Percentiles rank a stretch among this genome's conserved stretches.
Evolutionary conservation across 2,888 invertebrate genomes (phyloP).

Genomic region (Diabrotica balteata): DNA sequence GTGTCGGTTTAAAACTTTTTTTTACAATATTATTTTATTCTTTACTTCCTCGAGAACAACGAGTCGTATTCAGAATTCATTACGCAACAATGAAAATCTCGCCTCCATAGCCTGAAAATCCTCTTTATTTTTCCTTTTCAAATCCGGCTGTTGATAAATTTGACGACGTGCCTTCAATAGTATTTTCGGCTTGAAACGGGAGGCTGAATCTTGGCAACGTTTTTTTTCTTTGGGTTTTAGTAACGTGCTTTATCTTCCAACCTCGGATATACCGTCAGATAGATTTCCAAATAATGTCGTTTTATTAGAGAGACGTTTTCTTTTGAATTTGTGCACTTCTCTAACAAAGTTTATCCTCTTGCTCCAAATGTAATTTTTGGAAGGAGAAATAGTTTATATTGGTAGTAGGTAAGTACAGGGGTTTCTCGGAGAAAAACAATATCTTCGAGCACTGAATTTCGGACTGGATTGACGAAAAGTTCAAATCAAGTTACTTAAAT

Average conservation of each 20-base stretch:
- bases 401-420: no score
- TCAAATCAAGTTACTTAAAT: no score
- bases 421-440: no score
- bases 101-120: conserved; percentile 25
- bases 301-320: conserved; percentile 22
- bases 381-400: not conserved
- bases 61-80: conserved; percentile 22
- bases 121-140: conserved; percentile 34
- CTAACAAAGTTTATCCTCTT: not conserved
- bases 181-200: conserved; percentile 22
- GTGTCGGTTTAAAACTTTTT: not conserved
- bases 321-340: conserved; percentile 1
- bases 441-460: no score
- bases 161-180: conserved; percentile 30
- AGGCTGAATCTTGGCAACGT: conserved; percentile 19
- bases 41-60: conserved; percentile 10
- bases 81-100: conserved; percentile 25
- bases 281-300: conserved; percentile 24
- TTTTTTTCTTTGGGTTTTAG: conserved; percentile 20
- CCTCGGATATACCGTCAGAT: conserved; percentile 17
- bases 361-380: not conserved
- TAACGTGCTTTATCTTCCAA: conserved; percentile 26
- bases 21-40: conserved; percentile 2
- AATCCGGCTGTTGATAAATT: conserved; percentile 34
- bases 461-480: no score